These are phyloP conservation scores for Pentalonia nigronervosa DNA, from an alignment of 1,140 invertebrate genomes.

Conservation along the genomic window DNA sequence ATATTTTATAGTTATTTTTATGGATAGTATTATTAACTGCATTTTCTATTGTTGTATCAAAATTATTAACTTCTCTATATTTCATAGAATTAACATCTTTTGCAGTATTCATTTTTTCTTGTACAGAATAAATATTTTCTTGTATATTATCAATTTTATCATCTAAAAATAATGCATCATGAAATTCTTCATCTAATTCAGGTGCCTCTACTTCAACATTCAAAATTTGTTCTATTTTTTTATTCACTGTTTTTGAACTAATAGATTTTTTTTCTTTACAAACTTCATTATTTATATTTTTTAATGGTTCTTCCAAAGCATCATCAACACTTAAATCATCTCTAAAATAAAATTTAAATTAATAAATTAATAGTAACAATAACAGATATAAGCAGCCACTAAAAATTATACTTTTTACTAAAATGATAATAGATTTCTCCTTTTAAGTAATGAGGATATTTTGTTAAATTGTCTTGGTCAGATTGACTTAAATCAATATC, in stretches of 20 bases:
- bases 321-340: not conserved
- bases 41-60: not conserved
- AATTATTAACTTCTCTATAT: not conserved
- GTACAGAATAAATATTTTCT: not conserved
- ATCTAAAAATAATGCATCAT: slow-evolving; percentile 4
- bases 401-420: slow-evolving; percentile 4
- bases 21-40: not conserved
- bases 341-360: not conserved
- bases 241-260: too few relatives aligned
- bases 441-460: not conserved
- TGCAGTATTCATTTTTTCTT: too few relatives aligned
- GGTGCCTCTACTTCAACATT: not conserved
- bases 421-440: slow-evolving; percentile 16
- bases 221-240: not conserved
- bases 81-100: not conserved
- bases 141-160: not conserved
- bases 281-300: too few relatives aligned
- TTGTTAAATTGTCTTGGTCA: not conserved
- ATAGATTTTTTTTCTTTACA: too few relatives aligned
- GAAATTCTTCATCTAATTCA: slow-evolving; percentile 36
- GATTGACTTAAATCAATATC: slow-evolving; percentile 20
- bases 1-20: not conserved
- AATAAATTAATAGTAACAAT: too few relatives aligned
- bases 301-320: not conserved
- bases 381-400: not conserved